Evolutionary conservation across 2,113 vertebrate genomes (phyloP).

Genomic region (Phyllostomus discolor): DNA sequence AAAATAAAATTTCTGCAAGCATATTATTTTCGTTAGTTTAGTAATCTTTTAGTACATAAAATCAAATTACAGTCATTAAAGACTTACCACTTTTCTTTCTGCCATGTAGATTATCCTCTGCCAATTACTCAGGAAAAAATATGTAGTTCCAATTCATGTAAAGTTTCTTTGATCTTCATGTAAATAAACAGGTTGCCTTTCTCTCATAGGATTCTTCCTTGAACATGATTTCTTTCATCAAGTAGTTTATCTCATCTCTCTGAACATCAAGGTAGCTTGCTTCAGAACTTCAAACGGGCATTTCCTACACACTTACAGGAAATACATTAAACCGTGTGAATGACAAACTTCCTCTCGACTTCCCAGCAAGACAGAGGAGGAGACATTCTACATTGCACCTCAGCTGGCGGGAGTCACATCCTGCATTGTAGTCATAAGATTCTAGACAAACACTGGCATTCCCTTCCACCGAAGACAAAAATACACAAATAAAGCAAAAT

Average conservation of each 20-base stretch:
- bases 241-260: conserved; percentile 75
- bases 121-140: conserved; percentile 75
- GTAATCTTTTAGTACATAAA: background rate
- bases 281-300: conserved; percentile 80
- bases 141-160: conserved; percentile 73
- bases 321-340: conserved; percentile 76
- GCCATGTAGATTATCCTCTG: conserved; percentile 62
- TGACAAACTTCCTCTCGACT: conserved; percentile 68
- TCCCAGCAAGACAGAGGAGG: conserved; percentile 43
- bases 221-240: conserved; percentile 83
- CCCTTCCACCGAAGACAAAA: background rate
- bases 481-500: background rate
- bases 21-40: background rate
- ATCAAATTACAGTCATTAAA: conserved; percentile 14
- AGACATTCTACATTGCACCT: background rate
- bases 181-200: conserved; percentile 81
- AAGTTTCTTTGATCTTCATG: conserved; percentile 79
- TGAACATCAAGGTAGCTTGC: conserved; percentile 80
- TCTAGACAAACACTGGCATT: background rate
- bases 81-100: conserved; percentile 60
- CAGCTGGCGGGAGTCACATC: background rate
- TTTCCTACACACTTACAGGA: conserved; percentile 82
- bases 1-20: background rate
- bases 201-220: conserved; percentile 72
- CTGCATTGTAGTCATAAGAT: conserved; percentile 57